Evolutionary conservation across 2,888 invertebrate species (phyloP).

Genomic region (Cenopis cana): DNA sequence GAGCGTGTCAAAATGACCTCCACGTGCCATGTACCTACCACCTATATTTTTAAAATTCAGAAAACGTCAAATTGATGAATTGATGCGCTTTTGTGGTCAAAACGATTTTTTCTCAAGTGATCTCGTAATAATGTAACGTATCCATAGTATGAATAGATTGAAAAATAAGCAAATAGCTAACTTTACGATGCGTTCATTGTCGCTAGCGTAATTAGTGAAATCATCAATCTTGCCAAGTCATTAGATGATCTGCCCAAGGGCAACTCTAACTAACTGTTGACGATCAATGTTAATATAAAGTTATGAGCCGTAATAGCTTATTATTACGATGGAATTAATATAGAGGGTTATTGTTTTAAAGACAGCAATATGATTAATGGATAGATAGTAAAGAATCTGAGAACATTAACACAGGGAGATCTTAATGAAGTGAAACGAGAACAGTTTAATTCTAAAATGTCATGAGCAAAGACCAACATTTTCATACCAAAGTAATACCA

Average conservation of each 20-base stretch:
- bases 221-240: conserved; percentile 79
- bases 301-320: conserved; percentile 75
- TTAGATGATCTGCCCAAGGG: conserved; percentile 78
- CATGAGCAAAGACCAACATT: neutral
- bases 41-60: neutral
- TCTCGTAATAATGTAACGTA: conserved; percentile 12
- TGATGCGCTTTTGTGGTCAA: conserved; percentile 7
- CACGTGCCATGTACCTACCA: neutral
- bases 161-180: conserved; percentile 63
- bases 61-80: conserved; percentile 5
- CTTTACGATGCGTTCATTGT: conserved; percentile 75
- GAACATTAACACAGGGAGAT: conserved; percentile 47
- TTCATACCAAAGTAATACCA: neutral
- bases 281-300: conserved; percentile 73
- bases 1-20: neutral
- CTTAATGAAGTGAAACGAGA: conserved; percentile 34
- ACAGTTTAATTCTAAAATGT: conserved; percentile 16
- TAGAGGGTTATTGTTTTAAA: conserved; percentile 79
- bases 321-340: conserved; percentile 77
- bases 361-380: conserved; percentile 76
- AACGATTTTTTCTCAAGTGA: conserved; percentile 4
- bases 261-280: conserved; percentile 78
- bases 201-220: conserved; percentile 79
- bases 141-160: conserved; percentile 47
- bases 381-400: conserved; percentile 57